Evolutionary conservation across 2,113 vertebrate genomes (phyloP).

Genomic region (Pomatostomus ruficeps): DNA sequence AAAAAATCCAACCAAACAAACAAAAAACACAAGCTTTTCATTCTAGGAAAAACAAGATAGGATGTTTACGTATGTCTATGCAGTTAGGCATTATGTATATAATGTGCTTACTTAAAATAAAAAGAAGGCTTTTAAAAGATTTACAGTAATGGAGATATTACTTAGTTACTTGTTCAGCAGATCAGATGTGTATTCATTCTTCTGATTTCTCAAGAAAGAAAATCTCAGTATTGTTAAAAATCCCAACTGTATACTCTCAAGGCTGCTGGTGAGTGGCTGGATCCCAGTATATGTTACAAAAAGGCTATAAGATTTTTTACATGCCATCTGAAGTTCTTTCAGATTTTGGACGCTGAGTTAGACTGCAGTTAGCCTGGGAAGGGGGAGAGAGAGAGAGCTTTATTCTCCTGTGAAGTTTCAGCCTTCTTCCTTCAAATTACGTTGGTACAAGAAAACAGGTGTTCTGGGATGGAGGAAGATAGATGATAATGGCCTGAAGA

Average conservation of each 20-base stretch:
- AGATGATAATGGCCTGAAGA: neutral
- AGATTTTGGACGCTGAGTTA: neutral
- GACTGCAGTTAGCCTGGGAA: neutral
- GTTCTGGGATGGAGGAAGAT: neutral
- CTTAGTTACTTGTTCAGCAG: neutral
- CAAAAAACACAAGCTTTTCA: neutral
- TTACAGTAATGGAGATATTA: neutral
- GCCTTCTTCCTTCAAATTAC: neutral
- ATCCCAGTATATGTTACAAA: neutral
- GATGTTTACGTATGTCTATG: neutral
- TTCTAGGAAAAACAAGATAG: neutral
- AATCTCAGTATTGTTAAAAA: neutral
- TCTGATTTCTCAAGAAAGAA: neutral
- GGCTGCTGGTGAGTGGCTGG: neutral
- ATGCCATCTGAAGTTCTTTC: neutral
- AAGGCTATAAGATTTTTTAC: neutral
- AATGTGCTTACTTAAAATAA: neutral
- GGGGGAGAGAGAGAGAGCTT: neutral
- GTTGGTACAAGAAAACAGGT: neutral
- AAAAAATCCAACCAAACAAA: too few species aligned
- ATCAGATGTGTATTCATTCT: neutral
- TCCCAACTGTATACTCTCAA: neutral
- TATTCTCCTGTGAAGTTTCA: neutral
- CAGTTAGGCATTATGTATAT: neutral
- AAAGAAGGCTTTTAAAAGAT: neutral